Percentiles rank a stretch among this genome's conserved stretches.
Conservation (phyloP, 2,797 vertebrate species). For the Avahi laniger region DNA sequence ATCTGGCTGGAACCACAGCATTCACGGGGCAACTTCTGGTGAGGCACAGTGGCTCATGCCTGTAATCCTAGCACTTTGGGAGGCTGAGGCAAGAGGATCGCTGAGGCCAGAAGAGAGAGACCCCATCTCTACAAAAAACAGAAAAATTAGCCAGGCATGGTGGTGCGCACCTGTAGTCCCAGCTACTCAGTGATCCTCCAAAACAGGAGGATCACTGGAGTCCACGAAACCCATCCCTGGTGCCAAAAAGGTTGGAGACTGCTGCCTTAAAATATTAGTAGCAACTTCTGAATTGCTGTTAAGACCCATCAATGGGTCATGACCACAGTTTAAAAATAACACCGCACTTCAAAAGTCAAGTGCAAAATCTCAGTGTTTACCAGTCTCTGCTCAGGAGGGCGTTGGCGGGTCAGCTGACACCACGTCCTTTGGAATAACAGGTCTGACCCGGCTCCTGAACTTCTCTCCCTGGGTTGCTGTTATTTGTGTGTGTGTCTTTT, state of each 20-base stretch:
- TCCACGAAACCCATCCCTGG: no score
- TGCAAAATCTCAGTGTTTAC: background rate
- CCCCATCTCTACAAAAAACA: no score
- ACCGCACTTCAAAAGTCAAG: background rate
- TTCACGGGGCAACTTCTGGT: background rate
- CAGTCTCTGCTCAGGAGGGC: background rate
- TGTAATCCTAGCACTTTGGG: no score
- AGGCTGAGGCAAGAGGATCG: no score
- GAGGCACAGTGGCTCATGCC: no score
- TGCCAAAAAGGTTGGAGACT: no score
- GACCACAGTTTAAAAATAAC: background rate
- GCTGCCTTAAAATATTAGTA: no score
- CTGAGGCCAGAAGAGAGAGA: no score
- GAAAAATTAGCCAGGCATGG: no score
- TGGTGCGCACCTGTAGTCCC: no score
- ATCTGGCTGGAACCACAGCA: background rate
- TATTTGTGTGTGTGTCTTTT: background rate
- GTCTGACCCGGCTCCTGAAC: background rate
- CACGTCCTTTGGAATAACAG: background rate
- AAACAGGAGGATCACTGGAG: no score
- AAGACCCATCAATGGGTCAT: background rate
- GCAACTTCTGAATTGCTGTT: background rate
- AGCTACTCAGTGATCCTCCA: no score
- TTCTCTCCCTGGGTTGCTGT: rapidly evolving
- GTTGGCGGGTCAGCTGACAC: rapidly evolving